Evolutionary conservation across 1,140 invertebrate species (phyloP), one percentile per base, ranked within the genome.

Genomic region (Lepidostoma basale): DNA sequence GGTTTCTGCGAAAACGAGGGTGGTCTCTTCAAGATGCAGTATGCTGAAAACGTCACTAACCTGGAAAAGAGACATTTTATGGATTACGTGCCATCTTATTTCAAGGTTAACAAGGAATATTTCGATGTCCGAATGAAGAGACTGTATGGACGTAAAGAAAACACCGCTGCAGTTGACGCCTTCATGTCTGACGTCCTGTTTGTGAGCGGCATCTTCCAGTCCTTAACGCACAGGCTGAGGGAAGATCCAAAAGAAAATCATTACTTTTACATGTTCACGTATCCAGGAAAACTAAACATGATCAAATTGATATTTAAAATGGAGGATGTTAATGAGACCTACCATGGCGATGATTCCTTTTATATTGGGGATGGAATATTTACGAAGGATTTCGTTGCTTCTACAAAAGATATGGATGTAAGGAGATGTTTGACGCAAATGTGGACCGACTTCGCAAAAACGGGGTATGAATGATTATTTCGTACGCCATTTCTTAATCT

Each of bases 381-480:
- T 1, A 70, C 74, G 3, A 66, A 59, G 20, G 70, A 54, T 1
- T 30, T 72, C 9, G 12, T 14, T 40, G 33, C 78, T 10, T 72
- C 77, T 30, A 76, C 77, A 3, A 74, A 73, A 3, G 81, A 82
- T 67, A 72, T 72, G 52, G 20, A 76, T 5, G 76, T 82, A 0
- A 67, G 73, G 45, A 67, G 81, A 22, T 76, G 76, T 67, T 78
- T 85, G 70, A 76, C 77, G 9, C 59, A 70, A 12, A 76, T 85
- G 77, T 84, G 83, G 83, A 79, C 81, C 1, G 81, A 84, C 60
- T 84, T 84, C 69, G 82, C 81, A n/a, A 83, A 78, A 75, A 79
- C 71, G 74, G 78, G 83, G 83, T 84, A 20, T 39, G 22, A n/a
- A n/a, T 6, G 18, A n/a, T n/a, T n/a, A n/a, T 22, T 82, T 47